Conservation (phyloP, 2,888 invertebrate species). For the Aphrophora alni region DNA sequence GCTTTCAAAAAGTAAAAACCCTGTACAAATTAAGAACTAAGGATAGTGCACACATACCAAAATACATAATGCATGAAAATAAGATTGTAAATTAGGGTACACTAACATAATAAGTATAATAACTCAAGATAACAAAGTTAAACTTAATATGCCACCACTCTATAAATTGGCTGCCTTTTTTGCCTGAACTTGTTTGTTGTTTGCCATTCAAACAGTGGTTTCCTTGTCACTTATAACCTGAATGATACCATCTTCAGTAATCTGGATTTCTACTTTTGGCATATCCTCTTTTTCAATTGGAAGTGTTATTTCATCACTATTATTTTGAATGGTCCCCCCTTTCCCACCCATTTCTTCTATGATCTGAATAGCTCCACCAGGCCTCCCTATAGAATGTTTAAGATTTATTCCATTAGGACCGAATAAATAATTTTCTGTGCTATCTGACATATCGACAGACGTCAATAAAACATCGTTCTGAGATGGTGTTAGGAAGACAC, state of each 20-base stretch:
- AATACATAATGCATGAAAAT: no score
- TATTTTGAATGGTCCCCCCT: constrained; percentile 46
- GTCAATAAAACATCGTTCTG: constrained; percentile 61
- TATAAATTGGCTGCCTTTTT: no score
- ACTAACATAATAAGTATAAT: no score
- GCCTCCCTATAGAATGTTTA: constrained; percentile 41
- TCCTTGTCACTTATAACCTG: constrained; percentile 81
- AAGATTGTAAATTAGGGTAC: no score
- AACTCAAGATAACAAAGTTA: no score
- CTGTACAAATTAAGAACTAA: no score
- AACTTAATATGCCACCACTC: no score
- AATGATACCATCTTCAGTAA: constrained; percentile 75
- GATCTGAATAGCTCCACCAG: constrained; percentile 45
- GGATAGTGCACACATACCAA: no score
- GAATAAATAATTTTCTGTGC: constrained; percentile 35
- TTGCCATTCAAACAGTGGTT: constrained; percentile 64
- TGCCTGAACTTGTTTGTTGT: no score
- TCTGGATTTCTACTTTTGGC: constrained; percentile 73
- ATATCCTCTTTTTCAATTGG: constrained; percentile 55
- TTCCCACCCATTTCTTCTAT: constrained; percentile 39
- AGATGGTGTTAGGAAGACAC: constrained; percentile 61
- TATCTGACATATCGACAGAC: constrained; percentile 46
- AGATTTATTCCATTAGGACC: constrained; percentile 45
- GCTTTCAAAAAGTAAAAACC: no score
- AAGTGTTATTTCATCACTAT: constrained; percentile 57